A percentile compares a stretch with the other conserved stretches of the same genome.
These are phyloP conservation scores for Montifringilla adamsi DNA, from an alignment of 2,113 vertebrate species.

Conservation along the genomic window DNA sequence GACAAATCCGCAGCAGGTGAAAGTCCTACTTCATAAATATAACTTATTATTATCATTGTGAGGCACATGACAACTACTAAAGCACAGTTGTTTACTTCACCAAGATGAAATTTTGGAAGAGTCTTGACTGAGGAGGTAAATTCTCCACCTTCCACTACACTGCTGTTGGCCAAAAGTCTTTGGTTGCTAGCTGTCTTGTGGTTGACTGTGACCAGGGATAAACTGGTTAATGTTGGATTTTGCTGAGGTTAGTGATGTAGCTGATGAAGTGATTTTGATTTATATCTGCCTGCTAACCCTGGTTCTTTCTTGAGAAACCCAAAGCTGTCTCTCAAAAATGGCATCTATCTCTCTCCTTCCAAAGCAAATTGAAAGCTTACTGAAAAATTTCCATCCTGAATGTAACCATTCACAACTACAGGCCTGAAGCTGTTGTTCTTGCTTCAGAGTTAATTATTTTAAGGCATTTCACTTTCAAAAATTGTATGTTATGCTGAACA, in stretches of 20 bases:
- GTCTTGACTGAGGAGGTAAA: background rate
- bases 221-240: background rate
- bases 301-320: background rate
- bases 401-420: background rate
- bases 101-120: background rate
- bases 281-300: background rate
- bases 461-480: background rate
- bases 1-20: background rate
- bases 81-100: background rate
- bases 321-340: background rate
- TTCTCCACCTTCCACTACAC: background rate
- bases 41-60: background rate
- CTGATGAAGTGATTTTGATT: background rate
- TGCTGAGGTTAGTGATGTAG: background rate
- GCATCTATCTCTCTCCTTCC: background rate
- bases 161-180: background rate
- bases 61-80: background rate
- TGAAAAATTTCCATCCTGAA: background rate
- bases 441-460: background rate
- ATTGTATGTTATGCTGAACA: background rate
- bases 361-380: background rate
- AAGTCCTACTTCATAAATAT: background rate
- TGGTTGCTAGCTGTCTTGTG: background rate
- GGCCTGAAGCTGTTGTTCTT: background rate
- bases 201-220: background rate